Evolutionary conservation across 2,888 invertebrate genomes (phyloP), one percentile per base, ranked within the genome.

Genomic region (Julus scandinavius): DNA sequence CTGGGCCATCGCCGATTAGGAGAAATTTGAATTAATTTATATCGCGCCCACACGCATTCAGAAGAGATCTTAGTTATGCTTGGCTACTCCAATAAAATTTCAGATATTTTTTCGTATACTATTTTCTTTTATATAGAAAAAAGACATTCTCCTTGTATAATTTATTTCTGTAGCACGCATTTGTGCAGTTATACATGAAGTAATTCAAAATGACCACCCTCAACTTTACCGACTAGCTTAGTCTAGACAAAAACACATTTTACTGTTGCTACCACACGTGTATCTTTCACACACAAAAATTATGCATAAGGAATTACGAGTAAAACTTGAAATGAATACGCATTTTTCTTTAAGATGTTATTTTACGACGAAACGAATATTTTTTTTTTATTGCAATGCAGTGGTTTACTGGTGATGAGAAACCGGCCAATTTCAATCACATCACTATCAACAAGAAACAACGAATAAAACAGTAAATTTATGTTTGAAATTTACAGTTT

Each of bases 201-300:
- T 72, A 72, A 72, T 72, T 72, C 72, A 72, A 72, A 72, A 29
- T n/a, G 72, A 13, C 72, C 72, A 72, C 72, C 29, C 72, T 72
- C 72, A 72, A 6, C 72, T 72, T 72, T 20, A 13, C 72, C 58
- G n/a, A 15, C 58, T 54, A 29, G 29, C 29, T 72, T 11, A 13
- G 29, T 72, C 72, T 72, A 72, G 72, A 72, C 29, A 72, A 29
- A 9, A 63, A n/a, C n/a, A n/a, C 29, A 29, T 72, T 29, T 29
- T 29, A 63, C n/a, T 63, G 5, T 63, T 63, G 58, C 6, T 29
- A 54, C 38, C 72, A 20, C 29, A 29, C 11, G 29, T 29, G 29
- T 63, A 63, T 63, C n/a, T 20, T 63, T 63, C 20, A 63, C n/a
- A 63, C 1, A 63, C 15, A 20, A 20, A 63, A 63, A 63, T 63